These are phyloP conservation scores for Agriopis marginaria DNA, from an alignment of 2,888 invertebrate genomes.

Conservation along the genomic window DNA sequence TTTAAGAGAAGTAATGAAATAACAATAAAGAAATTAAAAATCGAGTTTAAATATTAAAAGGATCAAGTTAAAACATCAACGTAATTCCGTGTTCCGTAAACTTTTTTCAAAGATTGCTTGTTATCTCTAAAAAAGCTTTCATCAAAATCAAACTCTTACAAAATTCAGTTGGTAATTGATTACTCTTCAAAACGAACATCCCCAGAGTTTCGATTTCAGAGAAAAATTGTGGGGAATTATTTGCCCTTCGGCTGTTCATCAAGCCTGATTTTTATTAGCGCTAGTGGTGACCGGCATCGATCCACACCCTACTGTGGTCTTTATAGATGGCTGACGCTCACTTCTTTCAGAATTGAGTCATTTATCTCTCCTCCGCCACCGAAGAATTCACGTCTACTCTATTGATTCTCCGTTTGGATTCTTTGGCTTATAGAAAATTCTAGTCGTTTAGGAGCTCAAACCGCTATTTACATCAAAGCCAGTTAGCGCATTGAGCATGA, in stretches of 20 bases:
- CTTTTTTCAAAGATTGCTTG: neutral
- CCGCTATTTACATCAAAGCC: constrained; percentile 48
- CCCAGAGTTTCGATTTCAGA: constrained; percentile 2
- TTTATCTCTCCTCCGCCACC: constrained; percentile 54
- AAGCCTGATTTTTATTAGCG: constrained; percentile 54
- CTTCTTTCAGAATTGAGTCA: constrained; percentile 57
- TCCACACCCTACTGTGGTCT: constrained; percentile 44
- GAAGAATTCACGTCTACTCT: constrained; percentile 34
- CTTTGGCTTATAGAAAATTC: constrained; percentile 34
- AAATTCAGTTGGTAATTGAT: constrained; percentile 6
- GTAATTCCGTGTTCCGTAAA: no score
- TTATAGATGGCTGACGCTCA: constrained; percentile 50
- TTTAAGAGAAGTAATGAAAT: no score
- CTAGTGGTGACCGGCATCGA: constrained; percentile 32
- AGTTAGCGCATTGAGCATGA: constrained; percentile 46
- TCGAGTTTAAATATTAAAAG: neutral
- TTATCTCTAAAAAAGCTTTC: constrained; percentile 9
- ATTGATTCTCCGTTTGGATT: constrained; percentile 39
- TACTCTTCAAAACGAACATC: constrained; percentile 6
- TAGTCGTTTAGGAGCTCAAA: constrained; percentile 34
- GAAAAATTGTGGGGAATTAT: constrained; percentile 34
- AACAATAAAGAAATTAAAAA: neutral
- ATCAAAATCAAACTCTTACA: constrained; percentile 1
- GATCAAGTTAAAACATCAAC: no score
- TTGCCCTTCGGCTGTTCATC: constrained; percentile 44